phyloP scores from a whole-genome alignment of 2,888 invertebrate species.

The Halocaridina rubra region DNA sequence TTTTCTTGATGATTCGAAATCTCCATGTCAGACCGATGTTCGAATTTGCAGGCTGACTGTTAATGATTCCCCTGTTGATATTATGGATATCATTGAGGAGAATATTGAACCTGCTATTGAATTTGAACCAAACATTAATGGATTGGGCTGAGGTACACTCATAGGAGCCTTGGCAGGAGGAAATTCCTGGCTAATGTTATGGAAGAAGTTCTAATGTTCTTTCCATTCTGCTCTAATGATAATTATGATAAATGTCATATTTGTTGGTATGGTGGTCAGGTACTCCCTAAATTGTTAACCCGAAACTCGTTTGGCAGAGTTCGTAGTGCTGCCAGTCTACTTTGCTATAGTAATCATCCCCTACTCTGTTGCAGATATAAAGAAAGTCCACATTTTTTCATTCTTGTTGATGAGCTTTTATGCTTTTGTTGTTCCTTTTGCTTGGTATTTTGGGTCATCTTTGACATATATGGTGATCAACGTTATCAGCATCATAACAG shows the following conservation, averaged over 20 bases:
- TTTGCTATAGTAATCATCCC: constrained; percentile 54
- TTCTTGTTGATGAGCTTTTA: constrained; percentile 55
- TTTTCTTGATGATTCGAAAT: no score
- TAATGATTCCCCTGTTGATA: no score
- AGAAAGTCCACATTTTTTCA: constrained; percentile 61
- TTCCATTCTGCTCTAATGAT: constrained; percentile 56
- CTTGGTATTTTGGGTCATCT: constrained; percentile 57
- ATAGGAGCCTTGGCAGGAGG: constrained; percentile 49
- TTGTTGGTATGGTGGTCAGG: constrained; percentile 52
- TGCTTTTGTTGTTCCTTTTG: constrained; percentile 52
- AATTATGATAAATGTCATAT: constrained; percentile 47
- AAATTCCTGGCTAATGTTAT: constrained; percentile 43
- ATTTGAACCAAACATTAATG: no score
- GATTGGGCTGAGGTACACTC: constrained; percentile 42
- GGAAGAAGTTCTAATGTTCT: constrained; percentile 54
- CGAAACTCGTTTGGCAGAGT: no score
- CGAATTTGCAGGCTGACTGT: no score
- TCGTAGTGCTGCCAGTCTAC: constrained; percentile 53
- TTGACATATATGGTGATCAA: constrained; percentile 59
- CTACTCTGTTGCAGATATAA: constrained; percentile 59
- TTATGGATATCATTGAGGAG: no score
- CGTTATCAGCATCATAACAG: constrained; percentile 44
- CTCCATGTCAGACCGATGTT: no score
- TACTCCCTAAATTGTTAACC: constrained; percentile 60
- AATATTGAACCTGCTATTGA: no score